Evolutionary conservation across 2,888 invertebrate species (phyloP), one percentile per base, ranked within the genome.

Genomic region (Germaria angustata): DNA sequence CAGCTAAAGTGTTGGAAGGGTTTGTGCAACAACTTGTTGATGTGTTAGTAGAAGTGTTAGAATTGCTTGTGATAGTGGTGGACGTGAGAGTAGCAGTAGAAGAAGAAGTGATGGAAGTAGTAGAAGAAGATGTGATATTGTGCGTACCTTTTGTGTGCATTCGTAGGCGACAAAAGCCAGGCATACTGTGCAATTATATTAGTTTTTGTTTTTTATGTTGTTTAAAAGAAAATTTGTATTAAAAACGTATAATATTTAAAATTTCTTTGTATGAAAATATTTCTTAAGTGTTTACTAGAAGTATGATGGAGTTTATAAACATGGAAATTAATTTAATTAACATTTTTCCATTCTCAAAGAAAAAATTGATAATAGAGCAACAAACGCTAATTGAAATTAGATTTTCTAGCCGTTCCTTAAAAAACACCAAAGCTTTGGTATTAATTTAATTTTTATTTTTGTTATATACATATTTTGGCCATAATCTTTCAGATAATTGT

Each of bases 91-190:
- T 84, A 84, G 85, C 84, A 84, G 85, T 85, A 84, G 86, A 80
- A 53, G 68, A 24, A 84, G 86, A 80, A 80, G 86, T 86, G 87
- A 88, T 86, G 87, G 89, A 87, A 86, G 87, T 86, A 87, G 89
- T 86, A 89, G 89, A 86, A 90, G 89, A 87, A 89, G 87, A 87
- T 88, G 87, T 89, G 89, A 90, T 87, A 90, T 90, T 89, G 90
- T 91, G 90, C 88, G 91, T 88, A 91, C 96, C 96, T 93, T 95
- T 95, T 92, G 94, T 94, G 95, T 96, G 95, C 94, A 99, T 96
- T 93, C 98, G 97, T 93, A 99, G 96, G 92, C 98, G 97, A 93
- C 96, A 95, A 95, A 98, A 99, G 93, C 99, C 99, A 93, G 97
- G 96, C 94, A 98, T 97, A 95, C 98, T 98, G 96, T 90, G 90